phyloP scores from a whole-genome alignment of 2,797 vertebrate genomes.

The Antrozous pallidus region DNA sequence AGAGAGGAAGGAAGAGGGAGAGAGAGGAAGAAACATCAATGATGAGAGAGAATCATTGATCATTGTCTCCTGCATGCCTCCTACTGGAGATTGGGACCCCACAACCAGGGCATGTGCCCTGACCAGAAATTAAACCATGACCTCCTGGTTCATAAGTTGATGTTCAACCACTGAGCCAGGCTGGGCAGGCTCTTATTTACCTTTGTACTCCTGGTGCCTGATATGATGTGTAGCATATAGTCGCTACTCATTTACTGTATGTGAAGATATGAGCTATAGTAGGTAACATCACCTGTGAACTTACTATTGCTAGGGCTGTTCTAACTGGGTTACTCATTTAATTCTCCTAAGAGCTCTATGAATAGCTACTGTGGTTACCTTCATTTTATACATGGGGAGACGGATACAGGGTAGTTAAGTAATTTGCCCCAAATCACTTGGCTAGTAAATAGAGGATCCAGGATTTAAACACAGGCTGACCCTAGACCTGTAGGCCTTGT shows the following conservation, averaged over 20 bases:
- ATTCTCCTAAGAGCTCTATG: background rate
- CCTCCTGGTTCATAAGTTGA: too few species aligned
- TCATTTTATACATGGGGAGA: background rate
- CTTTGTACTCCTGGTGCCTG: background rate
- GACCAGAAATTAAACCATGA: too few species aligned
- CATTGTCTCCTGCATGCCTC: too few species aligned
- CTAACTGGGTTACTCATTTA: background rate
- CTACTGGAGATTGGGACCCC: too few species aligned
- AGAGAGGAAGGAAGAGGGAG: too few species aligned
- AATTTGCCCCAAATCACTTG: background rate
- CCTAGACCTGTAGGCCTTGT: too few species aligned
- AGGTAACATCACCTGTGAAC: background rate
- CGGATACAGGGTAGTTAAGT: background rate
- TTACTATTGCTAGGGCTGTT: background rate
- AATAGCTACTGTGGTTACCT: background rate
- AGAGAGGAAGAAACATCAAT: too few species aligned
- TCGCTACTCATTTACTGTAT: background rate
- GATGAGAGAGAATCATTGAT: too few species aligned
- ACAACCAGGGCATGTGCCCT: too few species aligned
- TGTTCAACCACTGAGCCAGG: too few species aligned
- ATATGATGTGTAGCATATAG: background rate
- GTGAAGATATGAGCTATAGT: background rate
- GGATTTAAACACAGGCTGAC: too few species aligned
- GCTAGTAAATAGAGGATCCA: background rate
- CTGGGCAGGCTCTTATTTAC: background rate